These are phyloP conservation scores for Drosophila nr. perissopoda DNA, from an alignment of 2,888 invertebrate species.

Conservation along the genomic window DNA sequence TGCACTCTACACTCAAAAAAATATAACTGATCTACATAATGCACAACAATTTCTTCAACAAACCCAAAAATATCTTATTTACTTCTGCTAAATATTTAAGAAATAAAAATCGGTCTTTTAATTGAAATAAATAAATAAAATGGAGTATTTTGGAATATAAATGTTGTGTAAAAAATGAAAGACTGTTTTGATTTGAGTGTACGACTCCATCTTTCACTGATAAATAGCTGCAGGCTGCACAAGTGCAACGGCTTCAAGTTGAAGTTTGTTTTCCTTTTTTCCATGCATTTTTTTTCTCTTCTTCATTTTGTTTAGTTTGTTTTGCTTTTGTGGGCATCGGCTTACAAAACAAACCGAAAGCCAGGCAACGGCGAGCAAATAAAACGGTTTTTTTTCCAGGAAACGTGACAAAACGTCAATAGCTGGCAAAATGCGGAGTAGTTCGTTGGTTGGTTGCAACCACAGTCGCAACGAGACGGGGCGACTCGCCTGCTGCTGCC, in stretches of 20 bases:
- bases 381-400: conserved; percentile 80
- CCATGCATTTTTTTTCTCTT: neutral
- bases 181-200: neutral
- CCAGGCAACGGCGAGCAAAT: conserved; percentile 64
- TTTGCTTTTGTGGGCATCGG: conserved; percentile 66
- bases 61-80: neutral
- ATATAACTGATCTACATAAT: neutral
- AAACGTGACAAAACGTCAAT: conserved; percentile 84
- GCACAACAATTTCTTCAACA: neutral
- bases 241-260: conserved; percentile 70
- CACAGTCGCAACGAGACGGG: conserved; percentile 28
- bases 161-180: neutral
- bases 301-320: conserved; percentile 55
- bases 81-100: neutral
- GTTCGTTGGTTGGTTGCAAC: conserved; percentile 37
- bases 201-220: conserved; percentile 24
- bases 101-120: fast-evolving
- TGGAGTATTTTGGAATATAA: neutral
- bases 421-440: conserved; percentile 48
- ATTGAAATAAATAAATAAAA: neutral
- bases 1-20: neutral
- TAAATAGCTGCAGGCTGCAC: conserved; percentile 34
- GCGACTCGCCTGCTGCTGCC: conserved; percentile 38
- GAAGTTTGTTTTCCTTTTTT: conserved; percentile 69
- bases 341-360: conserved; percentile 78